These are phyloP conservation scores for Cydia splendana DNA, from an alignment of 1,140 invertebrate species.

Conservation along the genomic window DNA sequence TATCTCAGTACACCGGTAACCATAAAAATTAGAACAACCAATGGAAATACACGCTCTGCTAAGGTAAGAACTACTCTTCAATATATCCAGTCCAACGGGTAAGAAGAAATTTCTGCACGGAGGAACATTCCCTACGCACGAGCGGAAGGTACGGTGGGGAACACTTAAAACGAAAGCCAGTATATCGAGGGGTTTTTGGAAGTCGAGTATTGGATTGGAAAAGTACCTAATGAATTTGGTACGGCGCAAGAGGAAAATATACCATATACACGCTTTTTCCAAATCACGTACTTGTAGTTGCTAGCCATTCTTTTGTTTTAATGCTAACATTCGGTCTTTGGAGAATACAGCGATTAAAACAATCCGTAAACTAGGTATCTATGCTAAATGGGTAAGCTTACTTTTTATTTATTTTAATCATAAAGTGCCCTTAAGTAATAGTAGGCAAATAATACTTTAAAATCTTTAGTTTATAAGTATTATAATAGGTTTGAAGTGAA, in stretches of 20 bases:
- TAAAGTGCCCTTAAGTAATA: too few relatives aligned
- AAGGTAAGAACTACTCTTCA: conserved; percentile 1
- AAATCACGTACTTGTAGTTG: background rate
- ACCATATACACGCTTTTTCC: background rate
- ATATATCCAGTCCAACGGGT: conserved; percentile 11
- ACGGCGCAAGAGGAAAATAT: background rate
- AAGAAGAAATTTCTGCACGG: conserved; percentile 22
- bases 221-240: background rate
- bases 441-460: too few relatives aligned
- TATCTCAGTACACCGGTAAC: background rate
- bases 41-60: background rate
- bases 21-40: background rate
- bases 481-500: too few relatives aligned
- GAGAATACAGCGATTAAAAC: too few relatives aligned
- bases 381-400: too few relatives aligned
- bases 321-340: background rate
- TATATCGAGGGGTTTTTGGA: background rate
- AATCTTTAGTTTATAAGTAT: too few relatives aligned
- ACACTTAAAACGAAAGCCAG: conserved; percentile 5
- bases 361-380: too few relatives aligned
- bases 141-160: background rate
- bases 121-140: background rate
- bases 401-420: too few relatives aligned
- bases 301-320: background rate
- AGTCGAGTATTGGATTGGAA: background rate